A percentile compares a stretch with the other conserved stretches of the same genome.
phyloP scores from a whole-genome alignment of 1,140 invertebrate species.

The Macrostomum lignano region DNA sequence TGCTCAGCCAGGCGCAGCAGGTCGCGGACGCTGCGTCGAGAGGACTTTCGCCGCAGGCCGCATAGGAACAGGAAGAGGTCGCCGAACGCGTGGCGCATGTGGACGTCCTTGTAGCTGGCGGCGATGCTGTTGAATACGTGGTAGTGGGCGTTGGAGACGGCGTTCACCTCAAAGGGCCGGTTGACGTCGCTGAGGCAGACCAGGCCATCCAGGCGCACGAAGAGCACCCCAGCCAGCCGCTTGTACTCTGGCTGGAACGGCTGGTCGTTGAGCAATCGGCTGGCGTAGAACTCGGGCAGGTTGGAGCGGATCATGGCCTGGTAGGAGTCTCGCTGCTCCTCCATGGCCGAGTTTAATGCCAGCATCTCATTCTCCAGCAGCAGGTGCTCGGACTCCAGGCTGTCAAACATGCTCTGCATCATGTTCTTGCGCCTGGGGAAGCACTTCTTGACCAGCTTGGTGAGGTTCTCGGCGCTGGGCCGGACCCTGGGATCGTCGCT shows the following conservation, averaged over 20 bases:
- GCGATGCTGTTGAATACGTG: no score
- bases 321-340: no score
- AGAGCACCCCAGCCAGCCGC: no score
- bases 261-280: no score
- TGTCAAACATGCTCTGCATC: slow-evolving; percentile 13
- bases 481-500: slow-evolving; percentile 9
- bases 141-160: no score
- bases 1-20: not conserved
- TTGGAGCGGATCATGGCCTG: no score
- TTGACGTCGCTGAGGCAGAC: no score
- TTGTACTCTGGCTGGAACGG: no score
- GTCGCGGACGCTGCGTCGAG: not conserved
- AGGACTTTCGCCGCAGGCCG: slow-evolving; percentile 1
- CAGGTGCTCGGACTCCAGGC: slow-evolving; percentile 12
- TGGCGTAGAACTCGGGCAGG: no score
- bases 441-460: slow-evolving; percentile 7
- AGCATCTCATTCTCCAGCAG: slow-evolving; percentile 9
- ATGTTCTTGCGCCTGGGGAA: slow-evolving; percentile 9
- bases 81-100: slow-evolving; percentile 1
- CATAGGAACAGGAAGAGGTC: slow-evolving; percentile 4
- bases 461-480: slow-evolving; percentile 10
- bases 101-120: no score
- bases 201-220: no score
- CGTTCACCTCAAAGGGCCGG: no score
- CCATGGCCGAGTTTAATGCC: not conserved